Base-by-base conservation (phyloP, 2,888 invertebrate species). In the Drosophila imparisetae region DNA sequence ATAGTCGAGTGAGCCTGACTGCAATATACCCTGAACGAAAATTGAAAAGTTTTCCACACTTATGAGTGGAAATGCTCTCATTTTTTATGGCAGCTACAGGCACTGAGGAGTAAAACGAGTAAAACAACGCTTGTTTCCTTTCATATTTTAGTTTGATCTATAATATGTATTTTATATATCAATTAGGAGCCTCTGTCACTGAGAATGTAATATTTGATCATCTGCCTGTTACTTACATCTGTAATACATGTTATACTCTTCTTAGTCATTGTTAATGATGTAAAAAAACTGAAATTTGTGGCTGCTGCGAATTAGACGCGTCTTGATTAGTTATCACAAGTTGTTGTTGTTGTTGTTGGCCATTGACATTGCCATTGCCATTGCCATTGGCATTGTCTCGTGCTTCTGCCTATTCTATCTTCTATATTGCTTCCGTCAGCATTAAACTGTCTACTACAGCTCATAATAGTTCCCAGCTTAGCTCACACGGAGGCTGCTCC, bases 341-440 rank as follows among this genome's bases (percentile, higher is more conserved):
- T 15, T 2, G 32, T 42, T 40, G 38, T 38, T 38, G 42, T 21
- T 49, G 49, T 18, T 27, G 27, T 50, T 36, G 45, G 66, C 38
- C 55, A 42, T 34, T 57, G 54, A 38, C 54, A 45, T 36, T 54
- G 58, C 54, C 30, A 50, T 30, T 49, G 68, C 27, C 40, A 48
- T 21, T 53, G 60, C 15, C 70, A 69, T 54, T 72, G 72, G 61
- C 73, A 66, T 78, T 66, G 84, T 69, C 83, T 66, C 86, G 86
- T 83, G 86, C 89, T 72, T 62, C 52, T 52, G 70, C 57, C 66
- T 54, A 86, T 89, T 89, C 73, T 72, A 71, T 66, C 54, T 71
- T 66, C 52, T 73, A 68, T 72, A 75, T 75, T 85, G 85, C 85
- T 85, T 85, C 85, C 85, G 85, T 85, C 85, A 87, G 89, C 82